phyloP scores from a whole-genome alignment of 2,113 vertebrate species.

The Gavia stellata region DNA sequence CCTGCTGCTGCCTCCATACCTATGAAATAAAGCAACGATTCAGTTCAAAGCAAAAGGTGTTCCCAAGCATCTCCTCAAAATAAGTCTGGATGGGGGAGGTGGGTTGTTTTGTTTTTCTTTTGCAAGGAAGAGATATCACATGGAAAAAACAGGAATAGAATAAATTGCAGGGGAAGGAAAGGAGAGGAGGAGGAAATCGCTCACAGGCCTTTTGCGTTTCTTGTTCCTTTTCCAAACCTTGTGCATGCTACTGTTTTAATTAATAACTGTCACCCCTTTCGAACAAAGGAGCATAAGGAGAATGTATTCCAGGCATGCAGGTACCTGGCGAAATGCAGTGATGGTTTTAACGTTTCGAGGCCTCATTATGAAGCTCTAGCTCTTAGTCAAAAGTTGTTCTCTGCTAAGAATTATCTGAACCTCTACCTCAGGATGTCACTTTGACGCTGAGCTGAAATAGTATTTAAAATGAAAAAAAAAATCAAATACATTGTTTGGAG shows the following conservation, averaged over 20 bases:
- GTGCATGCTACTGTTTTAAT: constrained; percentile 8
- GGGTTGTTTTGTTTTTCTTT: background rate
- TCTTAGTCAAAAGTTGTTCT: constrained; percentile 12
- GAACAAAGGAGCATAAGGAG: background rate
- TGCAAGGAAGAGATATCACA: background rate
- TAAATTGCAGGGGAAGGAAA: constrained; percentile 16
- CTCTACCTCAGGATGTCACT: background rate
- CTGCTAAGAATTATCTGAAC: constrained; percentile 5
- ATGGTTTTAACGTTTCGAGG: background rate
- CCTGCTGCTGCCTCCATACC: background rate
- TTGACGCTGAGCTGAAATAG: background rate
- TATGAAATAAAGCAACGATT: background rate
- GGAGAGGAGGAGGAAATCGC: background rate
- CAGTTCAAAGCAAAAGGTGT: background rate
- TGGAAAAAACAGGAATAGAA: constrained; percentile 21
- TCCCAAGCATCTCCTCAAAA: background rate
- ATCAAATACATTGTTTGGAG: background rate
- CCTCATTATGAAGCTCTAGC: background rate
- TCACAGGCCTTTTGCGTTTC: background rate
- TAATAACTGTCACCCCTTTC: constrained; percentile 30
- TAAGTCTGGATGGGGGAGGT: background rate
- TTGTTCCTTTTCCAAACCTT: constrained; percentile 15
- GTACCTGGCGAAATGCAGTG: constrained; percentile 11
- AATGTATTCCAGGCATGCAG: background rate
- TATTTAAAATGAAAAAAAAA: background rate